Evolutionary conservation across 1,140 invertebrate species (phyloP).

Genomic region (Neelides sp.): DNA sequence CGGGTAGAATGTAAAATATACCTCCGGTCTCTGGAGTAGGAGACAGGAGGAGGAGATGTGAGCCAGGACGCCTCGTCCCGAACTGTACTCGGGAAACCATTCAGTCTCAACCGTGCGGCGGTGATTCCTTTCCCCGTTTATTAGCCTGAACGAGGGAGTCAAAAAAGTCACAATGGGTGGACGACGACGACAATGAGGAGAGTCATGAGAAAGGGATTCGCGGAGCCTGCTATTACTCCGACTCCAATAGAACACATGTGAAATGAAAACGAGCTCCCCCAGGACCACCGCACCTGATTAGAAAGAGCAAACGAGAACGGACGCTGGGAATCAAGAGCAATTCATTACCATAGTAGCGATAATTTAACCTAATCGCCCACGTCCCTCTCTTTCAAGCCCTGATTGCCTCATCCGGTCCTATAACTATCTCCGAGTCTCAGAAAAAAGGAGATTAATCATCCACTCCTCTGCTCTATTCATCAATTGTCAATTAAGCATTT

Average conservation of each 20-base stretch:
- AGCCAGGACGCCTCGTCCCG: neutral
- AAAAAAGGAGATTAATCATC: slow-evolving; percentile 28
- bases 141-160: too few relatives aligned
- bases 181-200: neutral
- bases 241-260: slow-evolving; percentile 21
- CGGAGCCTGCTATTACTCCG: too few relatives aligned
- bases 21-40: neutral
- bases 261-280: neutral
- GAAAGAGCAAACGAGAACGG: slow-evolving; percentile 4
- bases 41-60: neutral
- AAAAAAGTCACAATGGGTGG: neutral
- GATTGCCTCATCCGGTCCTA: slow-evolving; percentile 25
- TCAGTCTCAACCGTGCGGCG: too few relatives aligned
- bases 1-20: neutral
- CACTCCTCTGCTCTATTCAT: slow-evolving; percentile 14
- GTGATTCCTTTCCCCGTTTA: too few relatives aligned
- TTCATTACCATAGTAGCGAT: slow-evolving; percentile 24
- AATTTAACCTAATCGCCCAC: slow-evolving; percentile 22
- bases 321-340: slow-evolving; percentile 23
- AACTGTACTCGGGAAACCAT: too few relatives aligned
- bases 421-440: slow-evolving; percentile 7
- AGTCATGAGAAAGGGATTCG: too few relatives aligned
- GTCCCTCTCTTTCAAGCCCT: slow-evolving; percentile 11
- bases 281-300: slow-evolving; percentile 13
- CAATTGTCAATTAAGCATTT: slow-evolving; percentile 29